Evolutionary conservation across 2,888 invertebrate genomes (phyloP).

Genomic region (Cinara cedri): DNA sequence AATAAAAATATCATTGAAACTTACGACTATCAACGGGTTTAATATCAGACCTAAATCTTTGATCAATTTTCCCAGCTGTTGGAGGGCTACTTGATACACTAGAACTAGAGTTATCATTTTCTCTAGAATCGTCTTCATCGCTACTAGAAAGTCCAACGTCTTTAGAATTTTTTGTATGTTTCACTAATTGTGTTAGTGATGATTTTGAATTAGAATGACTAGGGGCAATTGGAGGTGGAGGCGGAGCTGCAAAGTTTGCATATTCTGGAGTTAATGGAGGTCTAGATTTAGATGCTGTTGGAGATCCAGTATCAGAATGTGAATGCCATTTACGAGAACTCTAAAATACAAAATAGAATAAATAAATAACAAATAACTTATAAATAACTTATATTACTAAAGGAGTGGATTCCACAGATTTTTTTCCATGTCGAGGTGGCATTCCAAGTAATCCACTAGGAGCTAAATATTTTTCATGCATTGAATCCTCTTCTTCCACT

Average conservation of each 20-base stretch:
- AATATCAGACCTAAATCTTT: slow-evolving; percentile 31
- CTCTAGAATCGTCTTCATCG: slow-evolving; percentile 59
- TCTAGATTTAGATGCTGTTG: slow-evolving; percentile 46
- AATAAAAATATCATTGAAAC: slow-evolving; percentile 1
- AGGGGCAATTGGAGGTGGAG: slow-evolving; percentile 57
- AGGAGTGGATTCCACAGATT: slow-evolving; percentile 75
- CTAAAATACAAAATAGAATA: slow-evolving; percentile 29
- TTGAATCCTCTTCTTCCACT: slow-evolving; percentile 73
- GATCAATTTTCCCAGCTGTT: slow-evolving; percentile 58
- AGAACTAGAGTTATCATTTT: slow-evolving; percentile 58
- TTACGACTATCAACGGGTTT: slow-evolving; percentile 39
- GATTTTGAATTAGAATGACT: slow-evolving; percentile 58
- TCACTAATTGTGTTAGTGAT: slow-evolving; percentile 47
- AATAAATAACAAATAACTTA: neutral
- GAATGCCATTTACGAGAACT: slow-evolving; percentile 53
- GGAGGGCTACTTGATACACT: slow-evolving; percentile 60
- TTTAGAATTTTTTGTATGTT: slow-evolving; percentile 50
- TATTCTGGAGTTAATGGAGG: slow-evolving; percentile 59
- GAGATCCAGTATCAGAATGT: slow-evolving; percentile 53
- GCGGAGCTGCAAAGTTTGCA: slow-evolving; percentile 61
- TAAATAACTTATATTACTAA: slow-evolving; percentile 59
- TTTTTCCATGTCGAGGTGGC: slow-evolving; percentile 60
- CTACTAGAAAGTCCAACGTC: slow-evolving; percentile 60
- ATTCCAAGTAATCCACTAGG: slow-evolving; percentile 58
- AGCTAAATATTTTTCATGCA: slow-evolving; percentile 79